A percentile compares a stretch with the other conserved stretches of the same genome.
These are phyloP conservation scores for Pluvianellus socialis DNA, from an alignment of 2,113 vertebrate genomes.

Conservation along the genomic window DNA sequence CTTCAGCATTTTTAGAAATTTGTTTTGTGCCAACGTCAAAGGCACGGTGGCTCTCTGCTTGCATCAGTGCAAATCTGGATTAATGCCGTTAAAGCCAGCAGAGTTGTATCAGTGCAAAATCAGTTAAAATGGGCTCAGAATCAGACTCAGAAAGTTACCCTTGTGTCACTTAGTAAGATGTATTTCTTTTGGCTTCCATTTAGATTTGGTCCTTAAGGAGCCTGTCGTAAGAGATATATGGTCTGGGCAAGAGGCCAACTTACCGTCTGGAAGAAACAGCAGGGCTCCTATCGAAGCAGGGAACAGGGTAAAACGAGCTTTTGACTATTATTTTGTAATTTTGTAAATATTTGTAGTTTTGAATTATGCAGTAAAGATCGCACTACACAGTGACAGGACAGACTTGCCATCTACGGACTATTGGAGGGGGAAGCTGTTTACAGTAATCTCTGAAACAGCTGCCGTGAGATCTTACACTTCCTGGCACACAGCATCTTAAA, in stretches of 20 bases:
- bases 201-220: slow-evolving; percentile 62
- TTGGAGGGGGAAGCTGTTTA: background rate
- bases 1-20: slow-evolving; percentile 26
- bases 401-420: background rate
- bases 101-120: background rate
- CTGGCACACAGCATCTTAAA: slow-evolving; percentile 21
- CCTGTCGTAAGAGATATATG: slow-evolving; percentile 54
- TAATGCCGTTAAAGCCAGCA: slow-evolving; percentile 20
- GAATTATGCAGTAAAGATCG: background rate
- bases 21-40: slow-evolving; percentile 45
- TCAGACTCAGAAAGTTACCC: background rate
- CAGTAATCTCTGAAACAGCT: slow-evolving; percentile 26
- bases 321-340: slow-evolving; percentile 36
- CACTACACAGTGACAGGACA: background rate
- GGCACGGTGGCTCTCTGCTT: slow-evolving; percentile 10
- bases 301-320: slow-evolving; percentile 24
- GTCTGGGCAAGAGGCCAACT: slow-evolving; percentile 53
- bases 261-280: slow-evolving; percentile 59
- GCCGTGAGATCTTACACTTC: background rate
- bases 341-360: slow-evolving; percentile 44
- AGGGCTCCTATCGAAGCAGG: background rate
- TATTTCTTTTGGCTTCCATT: slow-evolving; percentile 59
- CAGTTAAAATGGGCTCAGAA: slow-evolving; percentile 20
- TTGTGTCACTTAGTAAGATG: slow-evolving; percentile 42
- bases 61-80: slow-evolving; percentile 41